Evolutionary conservation across 37 sponge, comb jelly and placozoan species (phyloP).

Genomic region (Lycopodina hypogea): DNA sequence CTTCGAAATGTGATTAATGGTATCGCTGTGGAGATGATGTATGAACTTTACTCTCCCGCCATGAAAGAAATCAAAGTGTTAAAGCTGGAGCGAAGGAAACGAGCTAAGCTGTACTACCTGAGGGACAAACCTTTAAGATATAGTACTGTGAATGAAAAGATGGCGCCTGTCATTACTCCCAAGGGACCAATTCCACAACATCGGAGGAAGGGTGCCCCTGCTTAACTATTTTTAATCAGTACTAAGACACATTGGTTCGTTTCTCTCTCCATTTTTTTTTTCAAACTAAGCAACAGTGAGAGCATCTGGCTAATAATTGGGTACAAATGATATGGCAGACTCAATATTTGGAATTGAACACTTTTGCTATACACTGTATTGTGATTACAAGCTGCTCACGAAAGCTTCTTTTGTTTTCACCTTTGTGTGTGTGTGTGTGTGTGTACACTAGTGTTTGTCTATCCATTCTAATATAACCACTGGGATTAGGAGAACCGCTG

Average conservation of each 20-base stretch:
- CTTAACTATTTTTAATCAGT: conserved; percentile 2
- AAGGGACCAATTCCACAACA: not conserved
- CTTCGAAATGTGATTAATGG: conserved; percentile 76
- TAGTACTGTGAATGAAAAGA: conserved; percentile 63
- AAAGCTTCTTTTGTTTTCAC: too few relatives aligned
- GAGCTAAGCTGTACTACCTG: conserved; percentile 82
- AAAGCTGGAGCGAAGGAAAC: conserved; percentile 67
- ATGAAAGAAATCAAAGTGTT: conserved; percentile 75
- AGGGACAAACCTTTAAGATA: conserved; percentile 69
- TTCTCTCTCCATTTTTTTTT: too few relatives aligned
- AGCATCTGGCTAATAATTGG: not conserved
- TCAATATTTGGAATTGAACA: too few relatives aligned
- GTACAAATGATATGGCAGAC: not conserved
- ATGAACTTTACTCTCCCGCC: conserved; percentile 75
- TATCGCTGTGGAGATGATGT: conserved; percentile 72
- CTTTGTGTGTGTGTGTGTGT: too few relatives aligned
- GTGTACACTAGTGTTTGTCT: too few relatives aligned
- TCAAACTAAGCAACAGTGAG: too few relatives aligned
- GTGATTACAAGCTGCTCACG: too few relatives aligned
- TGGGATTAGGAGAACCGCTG: too few relatives aligned
- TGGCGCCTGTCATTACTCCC: conserved; percentile 40
- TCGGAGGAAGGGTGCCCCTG: conserved; percentile 36
- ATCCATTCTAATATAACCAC: too few relatives aligned
- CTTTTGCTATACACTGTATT: too few relatives aligned
- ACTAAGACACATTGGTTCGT: too few relatives aligned